These are phyloP conservation scores for Aradophagus sp. DNA, from an alignment of 1,140 invertebrate species.

Conservation along the genomic window DNA sequence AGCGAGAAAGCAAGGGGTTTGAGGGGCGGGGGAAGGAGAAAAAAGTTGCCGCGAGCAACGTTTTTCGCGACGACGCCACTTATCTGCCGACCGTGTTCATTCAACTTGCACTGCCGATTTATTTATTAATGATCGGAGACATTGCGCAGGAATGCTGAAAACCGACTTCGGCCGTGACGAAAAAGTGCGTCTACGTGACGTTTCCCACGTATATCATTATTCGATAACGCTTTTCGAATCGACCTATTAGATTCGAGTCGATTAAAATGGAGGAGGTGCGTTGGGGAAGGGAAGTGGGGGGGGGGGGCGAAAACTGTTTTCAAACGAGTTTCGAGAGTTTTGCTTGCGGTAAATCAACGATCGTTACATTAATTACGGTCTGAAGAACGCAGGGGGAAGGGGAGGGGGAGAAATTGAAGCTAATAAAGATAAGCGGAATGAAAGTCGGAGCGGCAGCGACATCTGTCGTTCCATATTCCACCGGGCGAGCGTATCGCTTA, in stretches of 20 bases:
- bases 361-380: too few relatives aligned
- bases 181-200: slow-evolving; percentile 9
- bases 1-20: too few relatives aligned
- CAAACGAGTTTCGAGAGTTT: too few relatives aligned
- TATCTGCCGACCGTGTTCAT: slow-evolving; percentile 10
- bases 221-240: slow-evolving; percentile 11
- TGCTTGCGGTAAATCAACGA: too few relatives aligned
- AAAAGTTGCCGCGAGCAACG: slow-evolving; percentile 1
- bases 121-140: slow-evolving; percentile 14
- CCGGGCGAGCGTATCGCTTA: slow-evolving; percentile 10
- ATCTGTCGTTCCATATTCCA: slow-evolving; percentile 40
- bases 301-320: too few relatives aligned
- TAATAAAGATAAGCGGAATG: slow-evolving; percentile 45
- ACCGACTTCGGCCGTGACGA: slow-evolving; percentile 1
- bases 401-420: slow-evolving; percentile 7
- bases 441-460: slow-evolving; percentile 19
- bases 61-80: slow-evolving; percentile 10
- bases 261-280: neutral
- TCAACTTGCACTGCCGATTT: slow-evolving; percentile 15
- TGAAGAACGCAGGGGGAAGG: too few relatives aligned
- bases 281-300: too few relatives aligned
- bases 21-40: too few relatives aligned
- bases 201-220: neutral
- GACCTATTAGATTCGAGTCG: slow-evolving; percentile 1
- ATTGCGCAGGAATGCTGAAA: slow-evolving; percentile 11